phyloP scores from a whole-genome alignment of 2,888 invertebrate genomes.

The Caenorhabditis sulstoni region DNA sequence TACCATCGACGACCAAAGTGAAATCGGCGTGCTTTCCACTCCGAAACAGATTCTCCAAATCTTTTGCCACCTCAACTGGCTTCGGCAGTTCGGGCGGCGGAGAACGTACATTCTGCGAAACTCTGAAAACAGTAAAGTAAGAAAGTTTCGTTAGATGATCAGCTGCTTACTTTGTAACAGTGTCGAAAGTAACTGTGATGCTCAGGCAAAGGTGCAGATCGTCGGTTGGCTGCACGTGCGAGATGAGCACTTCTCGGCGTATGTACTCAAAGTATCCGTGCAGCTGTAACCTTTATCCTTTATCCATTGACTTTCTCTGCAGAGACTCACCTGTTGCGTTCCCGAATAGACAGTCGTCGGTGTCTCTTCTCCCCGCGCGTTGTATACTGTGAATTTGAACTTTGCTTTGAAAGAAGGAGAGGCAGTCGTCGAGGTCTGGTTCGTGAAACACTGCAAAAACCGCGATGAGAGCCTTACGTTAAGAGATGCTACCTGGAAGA shows the following conservation, averaged over 20 bases:
- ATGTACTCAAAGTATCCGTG: slow-evolving; percentile 81
- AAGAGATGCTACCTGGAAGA: slow-evolving; percentile 76
- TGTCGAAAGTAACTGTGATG: slow-evolving; percentile 79
- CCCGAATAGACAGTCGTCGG: slow-evolving; percentile 80
- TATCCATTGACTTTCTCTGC: not conserved
- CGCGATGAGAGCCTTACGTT: not conserved
- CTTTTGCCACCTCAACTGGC: slow-evolving; percentile 70
- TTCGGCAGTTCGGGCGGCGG: slow-evolving; percentile 31
- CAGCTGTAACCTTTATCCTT: slow-evolving; percentile 63
- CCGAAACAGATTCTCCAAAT: slow-evolving; percentile 71
- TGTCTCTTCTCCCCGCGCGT: slow-evolving; percentile 77
- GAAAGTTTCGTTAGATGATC: too few relatives aligned
- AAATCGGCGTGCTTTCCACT: slow-evolving; percentile 76
- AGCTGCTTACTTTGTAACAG: slow-evolving; percentile 71
- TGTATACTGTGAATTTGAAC: slow-evolving; percentile 79
- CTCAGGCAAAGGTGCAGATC: slow-evolving; percentile 76
- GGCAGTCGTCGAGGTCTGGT: slow-evolving; percentile 31
- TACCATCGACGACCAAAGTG: slow-evolving; percentile 69
- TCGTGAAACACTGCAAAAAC: slow-evolving; percentile 60
- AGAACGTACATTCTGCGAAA: slow-evolving; percentile 28
- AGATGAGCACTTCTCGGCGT: slow-evolving; percentile 77
- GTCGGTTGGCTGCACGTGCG: slow-evolving; percentile 71
- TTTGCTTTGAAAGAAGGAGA: slow-evolving; percentile 71
- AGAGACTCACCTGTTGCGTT: slow-evolving; percentile 76
- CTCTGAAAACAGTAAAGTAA: slow-evolving; percentile 9